Evolutionary conservation across 2,113 vertebrate genomes (phyloP), one percentile per base, ranked within the genome.

Genomic region (Falco punctatus): DNA sequence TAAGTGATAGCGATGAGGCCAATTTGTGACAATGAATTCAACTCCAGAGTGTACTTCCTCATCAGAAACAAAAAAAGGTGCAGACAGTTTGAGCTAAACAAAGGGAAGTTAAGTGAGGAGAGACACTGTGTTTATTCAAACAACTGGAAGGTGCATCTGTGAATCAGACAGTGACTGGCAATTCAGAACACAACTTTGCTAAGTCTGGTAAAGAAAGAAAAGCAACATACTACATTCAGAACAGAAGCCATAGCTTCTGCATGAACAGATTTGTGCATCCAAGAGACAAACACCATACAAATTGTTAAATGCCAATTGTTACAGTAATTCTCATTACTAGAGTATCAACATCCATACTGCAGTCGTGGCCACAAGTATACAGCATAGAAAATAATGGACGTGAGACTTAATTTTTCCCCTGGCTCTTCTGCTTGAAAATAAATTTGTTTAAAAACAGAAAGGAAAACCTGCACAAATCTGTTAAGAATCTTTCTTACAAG

Each of bases 111-210:
- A 85, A 5, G 86, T 86, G 86, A 96, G 86, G 89, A 87, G 93
- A 69, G 80, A 96, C 95, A 74, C 61, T 15, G 87, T 59, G 81
- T 94, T 97, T 94, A 87, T 92, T 81, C 81, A 95, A 72, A 90
- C 42, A 86, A 96, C 93, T 83, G 70, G 95, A 96, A 94, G 86
- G 74, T 92, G 95, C 83, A 90, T 96, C 81, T 94, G 94, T 38
- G 94, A 95, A 94, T 94, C 83, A 97, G 86, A 90, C 83, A 96
- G 96, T 91, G 94, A 96, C 92, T 92, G 86, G 82, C 92, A 93
- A 87, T 40, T 96, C 93, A 84, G 85, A 97, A 97, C 84, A 85
- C 58, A 89, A 95, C 80, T 78, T 79, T 82, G 55, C 94, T 61
- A 90, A 83, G 55, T 80, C 75, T 21, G 64, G 66, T 69, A 66